Base-by-base conservation (phyloP, 2,797 vertebrate genomes). In the Darevskia mixta region DNA sequence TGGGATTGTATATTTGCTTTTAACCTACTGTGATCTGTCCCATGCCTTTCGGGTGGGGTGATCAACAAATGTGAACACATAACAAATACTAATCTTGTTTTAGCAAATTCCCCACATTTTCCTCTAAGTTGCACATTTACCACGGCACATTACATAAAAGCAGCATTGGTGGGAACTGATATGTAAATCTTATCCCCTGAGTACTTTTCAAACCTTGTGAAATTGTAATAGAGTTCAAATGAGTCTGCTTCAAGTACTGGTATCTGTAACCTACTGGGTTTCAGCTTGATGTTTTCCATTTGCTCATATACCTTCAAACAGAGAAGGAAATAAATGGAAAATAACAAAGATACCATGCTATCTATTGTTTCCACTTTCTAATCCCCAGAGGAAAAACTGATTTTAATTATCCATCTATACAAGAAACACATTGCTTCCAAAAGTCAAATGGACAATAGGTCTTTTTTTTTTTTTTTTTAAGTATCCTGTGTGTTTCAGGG, bases 181-280 rank as follows among this genome's bases (percentile, higher is more conserved):
- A 87, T 80, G 27, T 72, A 90, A 89, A 89, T 83, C 43, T 23
- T 79, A 64, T 83, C 66, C 83, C 58, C 27, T 27, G 17, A 89
- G n/a, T 66, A 75, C 55, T 90, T 87, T 88, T 88, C 85, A 83
- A 11, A 43, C 88, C 92, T 87, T 87, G 4, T 84, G 78, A 90
- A 93, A 89, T 15, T 85, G 4, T 66, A 87, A 86, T 49, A 23
- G 64, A 79, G 17, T 89, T 91, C 83, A 87, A 83, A 86, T 61
- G 35, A 27, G 32, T 91, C 11, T 88, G 10, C 18, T 92, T 90
- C 69, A 78, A 58, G 13, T 77, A 11, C 5, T 78, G 3, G 1
- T 32, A 38, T 78, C 3, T 83, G 29, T 80, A 89, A 91, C 25
- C 17, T 78, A 87, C 41, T 67, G 29, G 1, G 9, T 88, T 91